Evolutionary conservation across 2,113 vertebrate genomes (phyloP).

Genomic region (Calidris pygmaea): DNA sequence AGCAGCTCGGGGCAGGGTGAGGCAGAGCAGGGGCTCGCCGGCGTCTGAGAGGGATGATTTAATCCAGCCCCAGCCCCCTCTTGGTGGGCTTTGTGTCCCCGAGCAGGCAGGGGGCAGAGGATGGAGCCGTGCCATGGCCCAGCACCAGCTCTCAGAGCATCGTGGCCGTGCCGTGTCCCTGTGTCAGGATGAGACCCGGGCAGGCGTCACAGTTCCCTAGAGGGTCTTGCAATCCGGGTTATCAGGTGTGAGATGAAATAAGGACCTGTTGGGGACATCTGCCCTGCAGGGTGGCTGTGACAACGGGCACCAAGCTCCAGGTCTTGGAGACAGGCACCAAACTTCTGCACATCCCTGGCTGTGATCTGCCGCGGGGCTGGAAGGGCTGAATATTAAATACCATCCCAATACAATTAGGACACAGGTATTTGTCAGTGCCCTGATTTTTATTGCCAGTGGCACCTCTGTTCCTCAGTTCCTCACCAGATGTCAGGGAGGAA

Average conservation of each 20-base stretch:
- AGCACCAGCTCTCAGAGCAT: fast-evolving
- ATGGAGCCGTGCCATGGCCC: background rate
- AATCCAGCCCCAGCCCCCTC: background rate
- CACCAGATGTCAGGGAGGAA: background rate
- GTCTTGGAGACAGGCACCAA: fast-evolving
- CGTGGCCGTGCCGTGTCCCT: fast-evolving
- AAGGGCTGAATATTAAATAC: fast-evolving
- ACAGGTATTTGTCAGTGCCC: background rate
- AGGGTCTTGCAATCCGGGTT: background rate
- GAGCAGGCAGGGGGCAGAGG: background rate
- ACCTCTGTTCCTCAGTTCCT: fast-evolving
- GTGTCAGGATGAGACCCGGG: background rate
- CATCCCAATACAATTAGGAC: fast-evolving
- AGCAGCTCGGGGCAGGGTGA: background rate
- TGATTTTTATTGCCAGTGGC: background rate
- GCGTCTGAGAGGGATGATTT: background rate
- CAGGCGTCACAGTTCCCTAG: background rate
- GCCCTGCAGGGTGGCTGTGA: background rate
- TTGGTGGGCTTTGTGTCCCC: background rate
- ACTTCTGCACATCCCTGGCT: fast-evolving
- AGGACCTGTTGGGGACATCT: fast-evolving
- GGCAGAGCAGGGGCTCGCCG: background rate
- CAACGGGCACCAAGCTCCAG: background rate
- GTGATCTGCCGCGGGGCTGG: fast-evolving
- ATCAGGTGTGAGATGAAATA: fast-evolving